Base-by-base conservation (phyloP, 2,888 invertebrate genomes). In the Petrophora chlorosata region DNA sequence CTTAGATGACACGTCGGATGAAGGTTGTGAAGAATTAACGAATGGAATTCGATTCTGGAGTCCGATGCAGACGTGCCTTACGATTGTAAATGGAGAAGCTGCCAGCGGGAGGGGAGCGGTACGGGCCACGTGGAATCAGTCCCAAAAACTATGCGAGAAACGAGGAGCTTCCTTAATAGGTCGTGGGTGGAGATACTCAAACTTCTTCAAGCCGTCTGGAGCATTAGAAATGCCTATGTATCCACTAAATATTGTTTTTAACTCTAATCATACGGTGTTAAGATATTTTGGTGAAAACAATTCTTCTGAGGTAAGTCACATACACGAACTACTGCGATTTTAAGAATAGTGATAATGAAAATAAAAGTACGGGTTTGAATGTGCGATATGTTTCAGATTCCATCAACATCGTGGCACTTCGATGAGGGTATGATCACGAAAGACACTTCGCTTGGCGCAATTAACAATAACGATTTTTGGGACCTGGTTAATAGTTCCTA, bases 181-280 rank as follows among this genome's bases (percentile, higher is more conserved):
- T 23, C 76, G 71, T 16, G 91, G 90, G 0, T 91, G 90, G 87
- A 72, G 79, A 41, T 88, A 87, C 49, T 75, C 84, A 0, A 90
- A 87, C 47, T 70, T 76, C 51, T 77, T 76, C 0, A 36, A 64
- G 15, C 56, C 23, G n/a, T 23, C 43, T 5, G 34, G 23, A 23
- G 8, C 14, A 10, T 81, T 9, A 3, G 39, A 39, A 29, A 8
- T 34, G 5, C 43, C 71, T 32, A 69, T 67, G 4, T 76, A 77
- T 40, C 90, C 90, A 0, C 53, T 87, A 44, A 85, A 83, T 1
- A 65, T 88, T 1, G 61, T 74, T 5, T 73, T 76, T 58, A 69
- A 67, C 15, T 40, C 67, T 2, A 72, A 65, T 16, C 65, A 64
- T 10, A 66, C 63, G n/a, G 51, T 69, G 17, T 42, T 73, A 30